Conservation (phyloP, 1,140 invertebrate genomes). For the Probaryconus sp. region DNA sequence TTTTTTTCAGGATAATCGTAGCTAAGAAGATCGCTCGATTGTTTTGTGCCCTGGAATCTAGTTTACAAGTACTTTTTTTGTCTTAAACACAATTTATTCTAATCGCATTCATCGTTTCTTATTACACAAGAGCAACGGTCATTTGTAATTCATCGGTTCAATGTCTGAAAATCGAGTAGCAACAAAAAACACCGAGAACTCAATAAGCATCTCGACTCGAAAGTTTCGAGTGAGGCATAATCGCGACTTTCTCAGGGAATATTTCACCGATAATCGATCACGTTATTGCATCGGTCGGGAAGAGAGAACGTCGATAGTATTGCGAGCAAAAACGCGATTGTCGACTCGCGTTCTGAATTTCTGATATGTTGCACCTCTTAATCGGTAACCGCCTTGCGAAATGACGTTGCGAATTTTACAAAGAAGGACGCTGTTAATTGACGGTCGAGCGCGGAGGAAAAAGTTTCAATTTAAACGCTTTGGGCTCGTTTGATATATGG, state of each 20-base stretch:
- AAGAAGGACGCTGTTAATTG: slow-evolving; percentile 37
- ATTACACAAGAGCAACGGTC: slow-evolving; percentile 10
- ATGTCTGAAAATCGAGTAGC: background rate
- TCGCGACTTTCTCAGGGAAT: slow-evolving; percentile 40
- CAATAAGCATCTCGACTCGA: slow-evolving; percentile 9
- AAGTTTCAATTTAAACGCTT: slow-evolving; percentile 44
- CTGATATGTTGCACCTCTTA: slow-evolving; percentile 25
- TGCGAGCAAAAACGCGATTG: slow-evolving; percentile 12
- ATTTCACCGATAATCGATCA: slow-evolving; percentile 49
- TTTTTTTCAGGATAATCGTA: too few species aligned
- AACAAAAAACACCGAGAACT: slow-evolving; percentile 17
- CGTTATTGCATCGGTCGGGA: slow-evolving; percentile 1
- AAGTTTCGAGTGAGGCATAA: slow-evolving; percentile 40
- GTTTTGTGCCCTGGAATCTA: too few species aligned
- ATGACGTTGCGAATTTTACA: slow-evolving; percentile 29
- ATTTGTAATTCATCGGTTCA: background rate
- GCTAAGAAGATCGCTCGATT: too few species aligned
- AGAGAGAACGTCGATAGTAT: slow-evolving; percentile 1
- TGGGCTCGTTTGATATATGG: slow-evolving; percentile 17
- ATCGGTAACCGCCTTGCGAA: slow-evolving; percentile 2
- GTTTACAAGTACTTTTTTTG: background rate
- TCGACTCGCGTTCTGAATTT: slow-evolving; percentile 26
- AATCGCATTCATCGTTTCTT: too few species aligned
- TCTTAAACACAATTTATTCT: too few species aligned
- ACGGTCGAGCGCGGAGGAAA: slow-evolving; percentile 17